Conservation (phyloP, 2,113 vertebrate genomes). For the Limnothrissa miodon region DNA sequence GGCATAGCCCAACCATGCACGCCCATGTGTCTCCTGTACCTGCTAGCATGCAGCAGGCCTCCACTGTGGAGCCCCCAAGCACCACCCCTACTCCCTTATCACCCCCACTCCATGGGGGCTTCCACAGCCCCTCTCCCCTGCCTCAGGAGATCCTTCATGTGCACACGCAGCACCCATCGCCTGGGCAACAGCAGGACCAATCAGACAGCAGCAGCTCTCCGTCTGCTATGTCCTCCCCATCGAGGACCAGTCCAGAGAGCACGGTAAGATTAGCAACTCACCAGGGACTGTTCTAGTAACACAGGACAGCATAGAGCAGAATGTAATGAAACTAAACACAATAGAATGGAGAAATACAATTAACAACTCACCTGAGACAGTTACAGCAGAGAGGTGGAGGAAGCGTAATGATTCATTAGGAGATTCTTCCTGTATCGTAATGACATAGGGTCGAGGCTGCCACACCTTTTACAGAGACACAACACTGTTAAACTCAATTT, state of each 20-base stretch:
- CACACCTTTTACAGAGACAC: too few species aligned
- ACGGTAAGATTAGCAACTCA: slow-evolving; percentile 62
- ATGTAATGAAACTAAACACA: neutral
- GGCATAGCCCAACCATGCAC: slow-evolving; percentile 13
- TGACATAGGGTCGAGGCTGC: too few species aligned
- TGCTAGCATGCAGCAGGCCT: slow-evolving; percentile 30
- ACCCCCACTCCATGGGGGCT: slow-evolving; percentile 32
- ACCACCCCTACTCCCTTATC: slow-evolving; percentile 41
- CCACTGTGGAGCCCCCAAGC: slow-evolving; percentile 34
- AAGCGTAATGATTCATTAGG: too few species aligned
- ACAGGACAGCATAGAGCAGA: neutral
- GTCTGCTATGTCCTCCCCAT: slow-evolving; percentile 57
- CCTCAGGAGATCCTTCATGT: neutral
- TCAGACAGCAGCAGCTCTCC: slow-evolving; percentile 34
- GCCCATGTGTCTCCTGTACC: slow-evolving; percentile 48
- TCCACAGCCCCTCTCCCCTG: slow-evolving; percentile 15
- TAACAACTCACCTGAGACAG: too few species aligned
- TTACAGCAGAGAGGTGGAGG: too few species aligned
- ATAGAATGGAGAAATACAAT: too few species aligned
- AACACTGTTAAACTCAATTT: too few species aligned
- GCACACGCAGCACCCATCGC: slow-evolving; percentile 24
- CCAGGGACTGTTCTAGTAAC: neutral
- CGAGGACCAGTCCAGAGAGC: slow-evolving; percentile 62
- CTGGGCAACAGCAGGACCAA: slow-evolving; percentile 26
- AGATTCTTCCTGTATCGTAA: too few species aligned